Evolutionary conservation across 2,797 vertebrate genomes (phyloP).

Genomic region (Eurystomus glaucurus): DNA sequence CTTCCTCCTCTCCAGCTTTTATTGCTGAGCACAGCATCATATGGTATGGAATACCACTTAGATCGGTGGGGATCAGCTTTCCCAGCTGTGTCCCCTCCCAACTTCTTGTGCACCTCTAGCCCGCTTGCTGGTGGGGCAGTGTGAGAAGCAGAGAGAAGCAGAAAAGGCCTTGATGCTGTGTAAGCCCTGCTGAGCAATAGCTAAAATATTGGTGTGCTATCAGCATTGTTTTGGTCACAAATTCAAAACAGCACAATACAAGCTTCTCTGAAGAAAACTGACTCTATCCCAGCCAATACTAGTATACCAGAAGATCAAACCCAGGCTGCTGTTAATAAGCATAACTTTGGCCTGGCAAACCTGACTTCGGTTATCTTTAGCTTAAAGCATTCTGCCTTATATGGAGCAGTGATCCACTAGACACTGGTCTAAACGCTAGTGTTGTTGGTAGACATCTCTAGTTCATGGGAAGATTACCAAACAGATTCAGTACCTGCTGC

Average conservation of each 20-base stretch:
- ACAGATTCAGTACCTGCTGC: neutral
- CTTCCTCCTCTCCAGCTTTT: neutral
- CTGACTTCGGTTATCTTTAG: neutral
- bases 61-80: rapidly evolving
- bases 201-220: neutral
- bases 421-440: neutral
- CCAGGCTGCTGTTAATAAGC: neutral
- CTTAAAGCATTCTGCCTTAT: neutral
- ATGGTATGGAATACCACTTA: neutral
- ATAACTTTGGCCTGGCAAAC: neutral
- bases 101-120: neutral
- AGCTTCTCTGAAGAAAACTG: neutral
- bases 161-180: neutral
- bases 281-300: neutral
- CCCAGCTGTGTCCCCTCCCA: rapidly evolving
- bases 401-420: neutral
- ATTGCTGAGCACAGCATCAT: neutral
- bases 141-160: neutral
- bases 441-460: neutral
- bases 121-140: rapidly evolving
- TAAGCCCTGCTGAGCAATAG: neutral
- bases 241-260: neutral
- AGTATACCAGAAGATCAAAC: neutral
- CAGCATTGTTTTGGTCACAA: neutral
- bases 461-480: neutral